Conservation (phyloP, 1,140 invertebrate species). For the Tetranychus urticae region DNA sequence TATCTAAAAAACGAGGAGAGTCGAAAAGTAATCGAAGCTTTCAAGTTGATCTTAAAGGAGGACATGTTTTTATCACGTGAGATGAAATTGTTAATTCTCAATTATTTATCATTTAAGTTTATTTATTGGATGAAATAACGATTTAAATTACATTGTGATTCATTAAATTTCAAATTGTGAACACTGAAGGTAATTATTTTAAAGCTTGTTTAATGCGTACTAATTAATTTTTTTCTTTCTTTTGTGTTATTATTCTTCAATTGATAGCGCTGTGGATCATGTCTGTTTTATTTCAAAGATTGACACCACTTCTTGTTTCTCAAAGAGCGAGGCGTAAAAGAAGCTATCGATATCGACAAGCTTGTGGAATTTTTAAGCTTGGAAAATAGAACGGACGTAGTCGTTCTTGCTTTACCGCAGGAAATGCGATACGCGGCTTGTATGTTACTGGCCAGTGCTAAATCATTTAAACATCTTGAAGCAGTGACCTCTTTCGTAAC, state of each 20-base stretch:
- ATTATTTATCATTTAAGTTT: too few species aligned
- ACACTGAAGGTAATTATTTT: too few species aligned
- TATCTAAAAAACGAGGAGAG: slow-evolving; percentile 20
- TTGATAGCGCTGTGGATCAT: too few species aligned
- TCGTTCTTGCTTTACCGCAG: slow-evolving; percentile 46
- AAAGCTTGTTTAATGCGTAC: too few species aligned
- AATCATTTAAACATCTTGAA: slow-evolving; percentile 42
- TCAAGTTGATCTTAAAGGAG: slow-evolving; percentile 5
- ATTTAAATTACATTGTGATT: too few species aligned
- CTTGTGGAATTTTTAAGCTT: slow-evolving; percentile 43
- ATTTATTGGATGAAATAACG: too few species aligned
- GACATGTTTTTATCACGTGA: neutral
- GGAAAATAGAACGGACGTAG: slow-evolving; percentile 54
- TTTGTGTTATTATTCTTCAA: too few species aligned
- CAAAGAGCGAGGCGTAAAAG: slow-evolving; percentile 32
- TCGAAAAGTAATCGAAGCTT: slow-evolving; percentile 16
- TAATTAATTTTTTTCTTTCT: too few species aligned
- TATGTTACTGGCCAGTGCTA: slow-evolving; percentile 47
- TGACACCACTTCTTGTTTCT: too few species aligned
- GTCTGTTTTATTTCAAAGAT: too few species aligned
- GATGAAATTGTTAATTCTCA: too few species aligned
- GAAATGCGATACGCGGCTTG: slow-evolving; percentile 54
- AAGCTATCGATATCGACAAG: slow-evolving; percentile 66
- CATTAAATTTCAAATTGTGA: too few species aligned
- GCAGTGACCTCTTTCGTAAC: slow-evolving; percentile 49